These are phyloP conservation scores for Urophycis tenuis DNA, from an alignment of 2,797 vertebrate genomes.

Conservation along the genomic window DNA sequence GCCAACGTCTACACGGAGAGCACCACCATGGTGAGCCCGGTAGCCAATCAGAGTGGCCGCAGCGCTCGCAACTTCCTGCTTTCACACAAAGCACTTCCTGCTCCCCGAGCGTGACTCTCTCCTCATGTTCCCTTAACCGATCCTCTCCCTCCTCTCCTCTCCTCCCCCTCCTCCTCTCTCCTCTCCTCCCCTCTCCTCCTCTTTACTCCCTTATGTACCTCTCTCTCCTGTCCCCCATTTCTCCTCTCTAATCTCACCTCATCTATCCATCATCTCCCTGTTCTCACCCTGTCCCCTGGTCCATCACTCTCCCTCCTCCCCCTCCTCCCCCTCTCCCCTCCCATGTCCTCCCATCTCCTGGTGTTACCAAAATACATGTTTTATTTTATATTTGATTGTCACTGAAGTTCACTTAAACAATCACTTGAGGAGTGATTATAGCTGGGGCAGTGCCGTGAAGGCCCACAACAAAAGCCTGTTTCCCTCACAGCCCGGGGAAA, in stretches of 20 bases:
- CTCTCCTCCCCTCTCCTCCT: not conserved
- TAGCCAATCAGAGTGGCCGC: not conserved
- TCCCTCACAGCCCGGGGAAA: too few species aligned
- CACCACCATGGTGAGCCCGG: conserved; percentile 86
- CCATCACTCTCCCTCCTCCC: not conserved
- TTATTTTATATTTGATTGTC: not conserved
- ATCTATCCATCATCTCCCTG: not conserved
- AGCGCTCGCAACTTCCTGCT: not conserved
- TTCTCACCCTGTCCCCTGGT: too few species aligned
- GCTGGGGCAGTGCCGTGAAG: not conserved
- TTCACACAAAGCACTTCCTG: not conserved
- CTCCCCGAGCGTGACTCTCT: too few species aligned
- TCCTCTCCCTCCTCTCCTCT: too few species aligned
- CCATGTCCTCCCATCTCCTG: not conserved
- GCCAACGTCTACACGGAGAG: conserved; percentile 84
- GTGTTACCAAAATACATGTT: not conserved
- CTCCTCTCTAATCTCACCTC: not conserved
- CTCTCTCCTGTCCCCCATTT: not conserved
- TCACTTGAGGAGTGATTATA: not conserved
- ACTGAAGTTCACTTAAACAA: not conserved
- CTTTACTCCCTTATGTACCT: not conserved
- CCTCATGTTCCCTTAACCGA: too few species aligned
- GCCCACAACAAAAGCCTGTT: not conserved
- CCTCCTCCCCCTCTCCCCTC: not conserved
- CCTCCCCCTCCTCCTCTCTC: not conserved